Conservation (phyloP, 2,888 invertebrate genomes). For the Aquatica leii region DNA sequence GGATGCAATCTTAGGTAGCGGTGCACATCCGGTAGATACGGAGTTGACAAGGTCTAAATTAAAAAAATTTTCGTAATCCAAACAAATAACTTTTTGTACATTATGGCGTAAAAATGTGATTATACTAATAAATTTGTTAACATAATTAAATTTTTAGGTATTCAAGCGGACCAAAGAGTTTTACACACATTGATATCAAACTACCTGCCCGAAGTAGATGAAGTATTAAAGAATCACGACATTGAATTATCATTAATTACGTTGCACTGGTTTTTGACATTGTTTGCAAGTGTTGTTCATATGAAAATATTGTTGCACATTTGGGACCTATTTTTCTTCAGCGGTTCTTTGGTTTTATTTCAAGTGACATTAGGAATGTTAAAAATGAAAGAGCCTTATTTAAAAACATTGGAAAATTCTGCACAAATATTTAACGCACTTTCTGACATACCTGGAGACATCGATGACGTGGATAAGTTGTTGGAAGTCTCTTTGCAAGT, state of each 20-base stretch:
- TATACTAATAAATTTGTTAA: not conserved
- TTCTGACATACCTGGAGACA: constrained; percentile 93
- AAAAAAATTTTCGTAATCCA: too few species aligned
- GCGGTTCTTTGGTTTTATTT: constrained; percentile 94
- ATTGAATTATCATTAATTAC: constrained; percentile 95
- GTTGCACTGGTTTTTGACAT: constrained; percentile 96
- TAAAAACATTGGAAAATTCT: constrained; percentile 89
- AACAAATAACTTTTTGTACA: too few species aligned
- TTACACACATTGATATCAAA: constrained; percentile 89
- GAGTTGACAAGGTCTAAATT: too few species aligned
- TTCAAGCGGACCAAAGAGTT: constrained; percentile 97
- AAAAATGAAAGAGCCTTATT: constrained; percentile 84
- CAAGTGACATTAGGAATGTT: constrained; percentile 95
- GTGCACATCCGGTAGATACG: too few species aligned
- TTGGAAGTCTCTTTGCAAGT: constrained; percentile 81
- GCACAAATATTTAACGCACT: constrained; percentile 98
- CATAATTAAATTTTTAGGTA: constrained; percentile 64
- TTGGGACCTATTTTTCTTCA: constrained; percentile 97
- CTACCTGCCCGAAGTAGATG: constrained; percentile 89
- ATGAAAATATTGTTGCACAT: constrained; percentile 92
- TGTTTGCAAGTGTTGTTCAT: constrained; percentile 96
- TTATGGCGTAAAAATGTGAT: not conserved
- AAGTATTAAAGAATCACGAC: constrained; percentile 91
- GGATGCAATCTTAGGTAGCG: too few species aligned
- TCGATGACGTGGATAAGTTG: constrained; percentile 89